A percentile compares a stretch with the other conserved stretches of the same genome.
phyloP scores from a whole-genome alignment of 2,888 invertebrate genomes.

The Pyrochroa serraticornis region DNA sequence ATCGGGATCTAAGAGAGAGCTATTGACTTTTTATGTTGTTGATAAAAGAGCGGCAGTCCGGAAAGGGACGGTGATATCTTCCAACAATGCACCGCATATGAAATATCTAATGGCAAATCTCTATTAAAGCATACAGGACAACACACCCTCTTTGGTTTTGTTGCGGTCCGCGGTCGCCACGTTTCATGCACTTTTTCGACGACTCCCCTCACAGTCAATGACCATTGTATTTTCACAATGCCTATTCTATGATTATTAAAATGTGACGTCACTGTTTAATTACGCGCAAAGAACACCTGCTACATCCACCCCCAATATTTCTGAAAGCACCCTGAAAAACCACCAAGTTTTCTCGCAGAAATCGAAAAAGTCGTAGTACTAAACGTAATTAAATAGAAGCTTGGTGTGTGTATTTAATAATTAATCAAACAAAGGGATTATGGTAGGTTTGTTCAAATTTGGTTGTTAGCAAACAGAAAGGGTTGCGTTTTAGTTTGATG shows the following conservation, averaged over 20 bases:
- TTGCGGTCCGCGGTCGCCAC: conserved; percentile 31
- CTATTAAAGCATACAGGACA: conserved; percentile 44
- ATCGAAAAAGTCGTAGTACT: no score
- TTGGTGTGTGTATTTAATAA: no score
- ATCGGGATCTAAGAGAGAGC: conserved; percentile 31
- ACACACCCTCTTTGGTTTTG: conserved; percentile 38
- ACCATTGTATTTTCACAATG: conserved; percentile 55
- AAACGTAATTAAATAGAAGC: no score
- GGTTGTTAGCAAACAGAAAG: conserved; percentile 4
- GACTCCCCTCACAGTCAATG: conserved; percentile 42
- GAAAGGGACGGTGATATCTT: conserved; percentile 42
- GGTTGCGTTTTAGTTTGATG: background rate
- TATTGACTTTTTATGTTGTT: conserved; percentile 41
- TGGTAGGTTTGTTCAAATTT: background rate
- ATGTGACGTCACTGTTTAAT: conserved; percentile 48
- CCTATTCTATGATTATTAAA: conserved; percentile 54
- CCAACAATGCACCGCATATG: conserved; percentile 46
- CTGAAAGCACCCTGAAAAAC: background rate
- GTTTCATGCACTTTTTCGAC: conserved; percentile 34
- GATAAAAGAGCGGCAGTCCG: conserved; percentile 39
- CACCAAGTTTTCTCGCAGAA: no score
- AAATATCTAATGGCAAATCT: conserved; percentile 49
- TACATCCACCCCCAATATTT: conserved; percentile 35
- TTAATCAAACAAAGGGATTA: background rate
- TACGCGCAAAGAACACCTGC: conserved; percentile 46